These are phyloP conservation scores for Phalloptychus januarius DNA, from an alignment of 2,797 vertebrate species.

Conservation along the genomic window DNA sequence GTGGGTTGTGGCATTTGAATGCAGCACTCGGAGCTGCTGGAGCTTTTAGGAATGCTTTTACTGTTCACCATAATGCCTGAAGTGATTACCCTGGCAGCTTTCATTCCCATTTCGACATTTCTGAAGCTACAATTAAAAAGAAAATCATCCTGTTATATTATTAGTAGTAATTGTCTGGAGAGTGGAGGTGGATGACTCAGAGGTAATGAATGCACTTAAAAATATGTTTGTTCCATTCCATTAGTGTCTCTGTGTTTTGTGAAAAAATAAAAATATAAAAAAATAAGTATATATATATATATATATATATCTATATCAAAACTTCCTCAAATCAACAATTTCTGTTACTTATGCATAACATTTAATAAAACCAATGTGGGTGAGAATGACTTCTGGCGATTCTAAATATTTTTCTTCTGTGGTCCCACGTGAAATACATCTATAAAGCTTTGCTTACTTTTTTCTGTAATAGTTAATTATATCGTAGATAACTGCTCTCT, in stretches of 20 bases:
- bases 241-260: neutral
- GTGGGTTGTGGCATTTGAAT: conserved; percentile 12
- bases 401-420: conserved; percentile 6
- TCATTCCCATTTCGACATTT: conserved; percentile 2
- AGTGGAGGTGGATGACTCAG: conserved; percentile 21
- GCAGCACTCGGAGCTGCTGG: conserved; percentile 19
- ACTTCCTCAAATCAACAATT: conserved; percentile 29
- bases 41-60: conserved; percentile 33
- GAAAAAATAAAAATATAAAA: conserved; percentile 32
- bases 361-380: conserved; percentile 41
- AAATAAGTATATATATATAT: no score
- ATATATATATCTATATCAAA: neutral
- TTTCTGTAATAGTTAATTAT: neutral
- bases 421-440: conserved; percentile 1
- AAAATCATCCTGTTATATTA: conserved; percentile 16
- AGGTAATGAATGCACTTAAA: conserved; percentile 28
- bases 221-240: conserved; percentile 10
- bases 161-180: neutral
- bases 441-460: neutral
- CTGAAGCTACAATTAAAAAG: conserved; percentile 11
- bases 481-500: conserved; percentile 2
- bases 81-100: conserved; percentile 22
- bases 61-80: conserved; percentile 27
- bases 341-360: conserved; percentile 43
- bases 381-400: conserved; percentile 15